Conservation (phyloP, 2,888 invertebrate species). For the Beris morrisii region DNA sequence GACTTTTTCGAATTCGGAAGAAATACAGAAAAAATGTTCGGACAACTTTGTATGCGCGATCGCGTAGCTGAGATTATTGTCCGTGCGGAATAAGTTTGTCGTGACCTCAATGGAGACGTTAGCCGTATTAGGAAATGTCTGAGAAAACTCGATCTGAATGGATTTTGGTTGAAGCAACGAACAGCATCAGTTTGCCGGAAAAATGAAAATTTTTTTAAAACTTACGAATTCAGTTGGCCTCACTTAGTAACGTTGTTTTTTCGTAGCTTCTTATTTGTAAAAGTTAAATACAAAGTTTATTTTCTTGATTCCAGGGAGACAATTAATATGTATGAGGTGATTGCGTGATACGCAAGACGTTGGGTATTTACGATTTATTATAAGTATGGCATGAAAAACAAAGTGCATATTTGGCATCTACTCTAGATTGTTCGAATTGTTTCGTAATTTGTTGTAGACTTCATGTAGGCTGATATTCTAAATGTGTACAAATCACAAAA, state of each 20-base stretch:
- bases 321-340: conserved; percentile 27
- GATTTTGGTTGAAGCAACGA: neutral
- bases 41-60: conserved; percentile 1
- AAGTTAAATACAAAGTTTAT: conserved; percentile 5
- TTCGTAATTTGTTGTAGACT: too few species aligned
- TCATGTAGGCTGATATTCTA: too few species aligned
- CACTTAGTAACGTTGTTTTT: conserved; percentile 9
- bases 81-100: conserved; percentile 6
- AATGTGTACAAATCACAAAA: too few species aligned
- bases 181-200: conserved; percentile 14
- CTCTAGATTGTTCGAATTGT: too few species aligned
- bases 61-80: neutral
- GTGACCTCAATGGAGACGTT: conserved; percentile 15
- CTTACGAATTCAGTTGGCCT: conserved; percentile 5
- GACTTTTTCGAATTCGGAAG: too few species aligned
- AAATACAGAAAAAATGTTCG: neutral
- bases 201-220: conserved; percentile 23
- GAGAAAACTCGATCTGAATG: conserved; percentile 13
- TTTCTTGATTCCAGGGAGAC: conserved; percentile 14
- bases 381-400: too few species aligned
- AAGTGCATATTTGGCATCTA: too few species aligned
- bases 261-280: neutral
- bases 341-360: conserved; percentile 11
- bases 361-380: too few species aligned
- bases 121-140: conserved; percentile 16